A percentile compares a stretch with the other conserved stretches of the same genome.
Evolutionary conservation across 2,113 vertebrate species (phyloP).

Genomic region (Arothron firmamentum): DNA sequence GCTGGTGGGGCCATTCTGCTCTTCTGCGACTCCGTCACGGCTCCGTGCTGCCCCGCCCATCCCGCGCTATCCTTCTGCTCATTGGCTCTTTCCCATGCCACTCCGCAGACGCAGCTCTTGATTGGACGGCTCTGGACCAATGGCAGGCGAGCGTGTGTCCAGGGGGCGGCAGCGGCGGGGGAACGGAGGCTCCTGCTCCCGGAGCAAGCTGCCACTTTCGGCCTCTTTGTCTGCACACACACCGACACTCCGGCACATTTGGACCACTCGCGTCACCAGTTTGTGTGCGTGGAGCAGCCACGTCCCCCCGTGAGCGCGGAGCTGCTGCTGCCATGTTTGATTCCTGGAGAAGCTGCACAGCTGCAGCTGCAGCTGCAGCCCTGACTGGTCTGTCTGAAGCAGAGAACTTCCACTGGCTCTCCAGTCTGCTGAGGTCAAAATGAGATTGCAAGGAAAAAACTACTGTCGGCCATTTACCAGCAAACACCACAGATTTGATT

Average conservation of each 20-base stretch:
- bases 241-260: neutral
- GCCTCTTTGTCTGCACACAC: constrained; percentile 33
- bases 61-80: neutral
- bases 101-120: constrained; percentile 49
- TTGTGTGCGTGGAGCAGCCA: neutral
- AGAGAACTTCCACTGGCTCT: too few species aligned
- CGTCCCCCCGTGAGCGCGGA: too few species aligned
- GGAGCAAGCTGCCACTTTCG: constrained; percentile 27
- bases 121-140: constrained; percentile 62
- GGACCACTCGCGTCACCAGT: neutral
- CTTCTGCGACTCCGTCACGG: constrained; percentile 69
- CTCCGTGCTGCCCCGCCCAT: constrained; percentile 20
- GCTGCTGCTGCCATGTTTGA: too few species aligned
- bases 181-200: constrained; percentile 20
- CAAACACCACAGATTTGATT: too few species aligned
- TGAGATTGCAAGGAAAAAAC: too few species aligned
- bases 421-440: too few species aligned
- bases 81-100: constrained; percentile 41
- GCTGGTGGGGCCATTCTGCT: constrained; percentile 22
- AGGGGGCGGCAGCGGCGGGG: constrained; percentile 21
- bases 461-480: too few species aligned
- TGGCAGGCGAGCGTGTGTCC: constrained; percentile 28
- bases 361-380: too few species aligned
- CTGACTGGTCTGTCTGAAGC: too few species aligned
- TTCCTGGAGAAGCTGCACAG: too few species aligned